A percentile compares a stretch with the other conserved stretches of the same genome.
phyloP scores from a whole-genome alignment of 1,140 invertebrate genomes.

The Gryllus bimaculatus region DNA sequence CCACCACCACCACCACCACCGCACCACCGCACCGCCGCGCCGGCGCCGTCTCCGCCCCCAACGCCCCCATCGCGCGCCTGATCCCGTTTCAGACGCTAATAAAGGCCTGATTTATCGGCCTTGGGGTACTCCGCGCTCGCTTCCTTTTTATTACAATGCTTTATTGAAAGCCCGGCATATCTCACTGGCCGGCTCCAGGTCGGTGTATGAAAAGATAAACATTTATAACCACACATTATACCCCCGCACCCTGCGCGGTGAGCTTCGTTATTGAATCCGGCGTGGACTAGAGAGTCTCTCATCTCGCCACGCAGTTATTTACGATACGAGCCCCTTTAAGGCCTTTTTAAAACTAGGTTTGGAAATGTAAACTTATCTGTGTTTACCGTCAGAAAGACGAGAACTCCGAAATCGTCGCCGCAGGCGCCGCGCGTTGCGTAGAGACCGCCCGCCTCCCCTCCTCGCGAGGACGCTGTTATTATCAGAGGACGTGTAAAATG shows the following conservation, averaged over 20 bases:
- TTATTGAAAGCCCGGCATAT: not conserved
- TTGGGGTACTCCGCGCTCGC: not conserved
- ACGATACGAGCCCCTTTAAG: not conserved
- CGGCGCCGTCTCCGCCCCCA: not conserved
- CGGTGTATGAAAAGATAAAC: not conserved
- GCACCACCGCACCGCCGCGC: no score
- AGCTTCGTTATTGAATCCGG: not conserved
- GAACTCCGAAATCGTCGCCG: no score
- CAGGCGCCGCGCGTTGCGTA: no score
- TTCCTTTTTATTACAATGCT: not conserved
- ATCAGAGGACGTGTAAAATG: no score
- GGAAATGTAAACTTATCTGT: conserved; percentile 2
- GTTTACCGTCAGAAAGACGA: no score
- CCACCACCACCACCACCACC: no score
- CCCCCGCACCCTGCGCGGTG: no score
- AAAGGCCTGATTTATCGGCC: not conserved
- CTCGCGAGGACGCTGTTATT: no score
- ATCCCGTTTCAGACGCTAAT: conserved; percentile 3
- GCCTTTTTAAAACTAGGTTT: not conserved
- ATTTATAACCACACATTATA: conserved; percentile 6
- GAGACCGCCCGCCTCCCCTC: no score
- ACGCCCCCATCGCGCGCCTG: not conserved
- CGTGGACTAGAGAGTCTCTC: not conserved
- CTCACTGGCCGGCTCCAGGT: not conserved
- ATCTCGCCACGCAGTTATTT: not conserved